Evolutionary conservation across 1,140 invertebrate species (phyloP), one percentile per base, ranked within the genome.

Genomic region (Aleiodes sp.): DNA sequence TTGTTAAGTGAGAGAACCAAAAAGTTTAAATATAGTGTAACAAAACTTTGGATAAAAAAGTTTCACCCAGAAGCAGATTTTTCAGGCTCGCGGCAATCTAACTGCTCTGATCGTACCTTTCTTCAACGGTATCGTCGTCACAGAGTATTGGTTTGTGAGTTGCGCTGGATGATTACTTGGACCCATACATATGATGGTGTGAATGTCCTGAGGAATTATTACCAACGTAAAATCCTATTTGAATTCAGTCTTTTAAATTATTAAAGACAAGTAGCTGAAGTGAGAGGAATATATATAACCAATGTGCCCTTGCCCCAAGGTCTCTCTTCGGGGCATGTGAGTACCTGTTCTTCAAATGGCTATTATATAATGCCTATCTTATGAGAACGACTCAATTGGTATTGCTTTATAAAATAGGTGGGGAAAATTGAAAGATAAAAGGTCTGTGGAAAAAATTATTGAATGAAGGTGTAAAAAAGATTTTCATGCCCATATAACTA

Each of bases 101-200:
- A 21, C 46, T 52, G n/a, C n/a, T 9, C 19, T 52, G 16, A 52
- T 52, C 46, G 46, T n/a, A n/a, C n/a, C n/a, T n/a, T n/a, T 21
- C 46, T 52, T 52, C 46, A 52, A 52, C 46, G 46, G 46, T 21
- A 52, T n/a, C n/a, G n/a, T n/a, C n/a, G n/a, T n/a, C n/a, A n/a
- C n/a, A n/a, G n/a, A 35, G 31, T 10, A 4, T 35, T 35, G 31
- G 31, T 4, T 35, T 6, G 8, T 52, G 46, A 19, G n/a, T 46
- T n/a, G 46, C 46, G 46, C 46, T 52, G 8, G 46, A 52, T 52
- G 46, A 52, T 52, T 19, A 14, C 41, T n/a, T n/a, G 4, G 41
- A 7, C 8, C 24, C 3, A 41, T 41, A n/a, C 4, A 1, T 24
- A 52, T 16, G 26, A 24, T 52, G 46, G 46, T 52, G 46, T 52